Base-by-base conservation (phyloP, 2,888 invertebrate genomes). In the Protonemura montana region DNA sequence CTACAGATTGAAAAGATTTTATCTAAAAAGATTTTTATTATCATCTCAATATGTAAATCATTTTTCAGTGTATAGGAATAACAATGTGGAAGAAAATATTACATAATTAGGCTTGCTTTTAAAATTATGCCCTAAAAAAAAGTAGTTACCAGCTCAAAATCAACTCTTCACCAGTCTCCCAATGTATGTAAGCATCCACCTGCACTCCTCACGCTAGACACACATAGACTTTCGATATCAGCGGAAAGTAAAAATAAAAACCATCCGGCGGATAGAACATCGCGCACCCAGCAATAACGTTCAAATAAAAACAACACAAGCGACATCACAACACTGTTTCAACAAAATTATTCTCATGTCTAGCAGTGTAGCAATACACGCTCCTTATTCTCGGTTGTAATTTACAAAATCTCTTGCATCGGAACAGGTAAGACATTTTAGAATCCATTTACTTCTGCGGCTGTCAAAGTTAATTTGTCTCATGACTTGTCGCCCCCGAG, bases 401-500 rank as follows among this genome's bases (percentile, higher is more conserved):
- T 59, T 35, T 59, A 59, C 59, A 59, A 10, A 59, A 16, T 21
- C 59, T 59, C 59, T 59, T 35, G 35, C 35, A 6, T 35, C 13
- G 59, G 59, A 59, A 21, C 59, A 21, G 59, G 59, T 59, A 59
- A n/a, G 59, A 21, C 21, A 59, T 59, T 10, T 59, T 59, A 59
- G 59, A 59, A 59, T 59, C 81, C 29, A 81, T 13, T 25, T 25
- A 25, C n/a, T n/a, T n/a, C n/a, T n/a, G n/a, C 25, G 21, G 29
- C 25, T 21, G 6, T 84, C 30, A 26, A 28, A 25, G 30, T 25
- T 25, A 27, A 41, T 84, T 7, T 59, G 16, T 80, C 78, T 91
- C 90, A 91, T 87, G 91, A 92, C 89, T 92, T 92, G 59, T 93
- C 92, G 59, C 93, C 92, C 87, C 93, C 93, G 88, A 93, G 93